Percentiles rank a stretch among this genome's conserved stretches.
Conservation (phyloP, 2,888 invertebrate genomes). For the Invenusta paracnida region DNA sequence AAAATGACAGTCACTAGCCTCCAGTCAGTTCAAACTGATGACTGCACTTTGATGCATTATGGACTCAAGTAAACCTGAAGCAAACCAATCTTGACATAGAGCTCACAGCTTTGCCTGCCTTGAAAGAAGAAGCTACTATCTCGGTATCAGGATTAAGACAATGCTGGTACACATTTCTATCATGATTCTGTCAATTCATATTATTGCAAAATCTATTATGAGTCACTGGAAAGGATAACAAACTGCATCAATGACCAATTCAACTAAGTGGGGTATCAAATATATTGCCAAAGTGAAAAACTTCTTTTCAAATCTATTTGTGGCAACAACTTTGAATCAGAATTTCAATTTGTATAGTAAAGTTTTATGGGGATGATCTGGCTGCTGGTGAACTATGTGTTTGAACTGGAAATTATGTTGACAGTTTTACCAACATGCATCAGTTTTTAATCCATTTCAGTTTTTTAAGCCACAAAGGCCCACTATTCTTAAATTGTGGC, state of each 20-base stretch:
- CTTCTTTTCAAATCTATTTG: background rate
- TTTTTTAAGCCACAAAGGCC: background rate
- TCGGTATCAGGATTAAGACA: constrained; percentile 3
- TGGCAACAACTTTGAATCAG: constrained; percentile 12
- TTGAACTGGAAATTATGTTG: background rate
- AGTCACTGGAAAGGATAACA: background rate
- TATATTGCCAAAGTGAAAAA: constrained; percentile 8
- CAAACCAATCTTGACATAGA: background rate
- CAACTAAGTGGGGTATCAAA: background rate
- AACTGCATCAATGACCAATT: background rate
- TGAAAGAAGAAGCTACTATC: background rate
- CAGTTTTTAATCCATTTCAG: background rate
- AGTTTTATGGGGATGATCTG: constrained; percentile 26
- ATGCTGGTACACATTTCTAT: background rate
- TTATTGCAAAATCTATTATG: background rate
- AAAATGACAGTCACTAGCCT: background rate
- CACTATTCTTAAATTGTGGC: background rate
- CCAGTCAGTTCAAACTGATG: background rate
- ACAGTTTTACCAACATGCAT: constrained; percentile 16
- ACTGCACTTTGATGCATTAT: background rate
- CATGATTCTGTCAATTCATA: background rate
- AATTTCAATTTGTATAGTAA: background rate
- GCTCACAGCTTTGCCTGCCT: background rate
- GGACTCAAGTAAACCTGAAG: background rate
- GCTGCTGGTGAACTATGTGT: background rate